Evolutionary conservation across 2,113 vertebrate species (phyloP).

Genomic region (Corythornis madagascariensis): DNA sequence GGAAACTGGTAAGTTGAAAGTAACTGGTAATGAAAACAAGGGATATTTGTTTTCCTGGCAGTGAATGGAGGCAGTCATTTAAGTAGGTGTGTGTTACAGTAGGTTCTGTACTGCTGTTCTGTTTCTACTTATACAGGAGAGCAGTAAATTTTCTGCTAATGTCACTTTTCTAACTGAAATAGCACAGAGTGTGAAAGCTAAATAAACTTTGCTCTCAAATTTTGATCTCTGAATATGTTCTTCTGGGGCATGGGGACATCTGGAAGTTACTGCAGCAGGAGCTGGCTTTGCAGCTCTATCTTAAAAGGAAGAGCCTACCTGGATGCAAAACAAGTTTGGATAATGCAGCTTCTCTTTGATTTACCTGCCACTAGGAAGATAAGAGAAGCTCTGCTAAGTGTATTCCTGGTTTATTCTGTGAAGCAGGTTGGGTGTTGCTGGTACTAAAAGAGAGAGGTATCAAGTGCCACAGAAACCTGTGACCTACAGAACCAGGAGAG

Average conservation of each 20-base stretch:
- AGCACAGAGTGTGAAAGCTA: neutral
- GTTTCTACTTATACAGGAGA: neutral
- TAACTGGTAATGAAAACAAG: neutral
- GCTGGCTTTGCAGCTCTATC: neutral
- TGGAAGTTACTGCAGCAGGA: neutral
- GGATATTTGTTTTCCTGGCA: neutral
- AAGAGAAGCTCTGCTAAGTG: neutral
- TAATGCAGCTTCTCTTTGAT: neutral
- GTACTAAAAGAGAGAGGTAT: neutral
- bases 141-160: neutral
- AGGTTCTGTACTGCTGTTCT: neutral
- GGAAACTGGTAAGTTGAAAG: slow-evolving; percentile 88
- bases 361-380: neutral
- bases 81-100: neutral
- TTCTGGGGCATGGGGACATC: neutral
- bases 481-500: neutral
- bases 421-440: neutral
- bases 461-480: neutral
- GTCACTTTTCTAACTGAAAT: neutral
- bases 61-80: neutral
- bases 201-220: neutral
- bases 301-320: neutral
- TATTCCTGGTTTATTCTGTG: neutral
- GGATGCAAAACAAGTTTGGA: neutral
- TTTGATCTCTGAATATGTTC: neutral